Base-by-base conservation (phyloP, 2,113 vertebrate species). In the Solea solea region DNA sequence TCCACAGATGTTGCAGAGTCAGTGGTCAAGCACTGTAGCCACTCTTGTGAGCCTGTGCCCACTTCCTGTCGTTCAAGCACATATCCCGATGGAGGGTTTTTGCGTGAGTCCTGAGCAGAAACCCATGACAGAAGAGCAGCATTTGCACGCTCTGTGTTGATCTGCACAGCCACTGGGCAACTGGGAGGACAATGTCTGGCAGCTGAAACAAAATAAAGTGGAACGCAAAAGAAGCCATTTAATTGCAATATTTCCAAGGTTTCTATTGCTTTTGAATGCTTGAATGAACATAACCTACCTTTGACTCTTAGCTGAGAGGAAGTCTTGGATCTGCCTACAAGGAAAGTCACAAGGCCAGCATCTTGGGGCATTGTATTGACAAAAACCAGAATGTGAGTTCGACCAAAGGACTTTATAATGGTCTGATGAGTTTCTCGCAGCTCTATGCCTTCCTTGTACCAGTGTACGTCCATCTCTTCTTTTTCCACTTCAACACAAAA, bases 271-370 rank as follows among this genome's bases (percentile, higher is more conserved):
- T 34, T 34, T 34, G 34, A 34, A 34, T 34, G 5, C 34, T 34
- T 1, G 34, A 34, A 34, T 4, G 2, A 34, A 34, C 34, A 34
- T 34, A 34, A 34, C 72, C 90, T 89, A 99, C 98, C 95, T 95
- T 98, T 99, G 59, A 99, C 95, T 48, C 97, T 93, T 54, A 99
- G 95, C 88, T 97, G 95, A 48, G 96, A 95, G 13, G 96, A 96
- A 0, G 98, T 98, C 72, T 94, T 95, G 0, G 97, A 98, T 81
- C 95, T 95, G 57, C 95, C 94, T 0, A 94, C 90, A 0, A 95
- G 66, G 67, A 99, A 99, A 74, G 93, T 95, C 81, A 99, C 93
- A 57, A 95, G 88, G 16, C 98, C 97, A 0, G 96, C 95, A 0
- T 98, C 98, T 76, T 96, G 94, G 48, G 95, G 94, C 53, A 95